Evolutionary conservation across 2,888 invertebrate genomes (phyloP), one percentile per base, ranked within the genome.

Genomic region (Nesidiocoris tenuis): DNA sequence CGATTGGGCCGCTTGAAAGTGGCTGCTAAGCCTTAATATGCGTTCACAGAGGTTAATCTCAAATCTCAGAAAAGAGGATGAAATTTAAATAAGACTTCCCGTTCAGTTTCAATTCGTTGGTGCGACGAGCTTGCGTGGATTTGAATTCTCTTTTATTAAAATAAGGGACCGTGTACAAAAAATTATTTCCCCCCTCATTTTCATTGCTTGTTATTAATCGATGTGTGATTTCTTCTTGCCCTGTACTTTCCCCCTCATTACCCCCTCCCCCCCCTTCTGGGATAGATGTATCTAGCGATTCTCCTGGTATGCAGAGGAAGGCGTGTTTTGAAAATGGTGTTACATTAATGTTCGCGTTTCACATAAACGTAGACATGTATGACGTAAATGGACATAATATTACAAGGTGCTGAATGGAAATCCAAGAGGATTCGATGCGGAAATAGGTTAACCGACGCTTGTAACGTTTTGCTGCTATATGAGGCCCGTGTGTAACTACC

Each of bases 111-210:
- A 5, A 54, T 54, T 39, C 12, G 39, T 39, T 39, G 12, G 12
- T 39, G 39, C 39, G 12, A 39, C 12, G 39, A 39, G 39, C 39
- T 39, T 39, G 39, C 39, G 12, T 39, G 39, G 39, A 39, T 39
- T 39, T 12, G 12, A 39, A 39, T 39, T 39, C 39, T 39, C 59
- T 70, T 70, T 23, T 25, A 54, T 59, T 23, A 59, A 56, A 72
- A 72, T 67, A 55, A 72, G 72, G 72, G 72, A 72, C 72, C 72
- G 24, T 72, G 72, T 72, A 72, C 61, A 72, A 72, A 72, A 61
- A 72, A 72, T 61, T 59, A 61, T 72, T 61, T 54, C 61, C 9
- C 21, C n/a, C 61, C 63, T 61, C 39, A 18, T 39, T 61, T 72
- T n/a, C 54, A 61, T 63, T 61, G 63, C 61, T 72, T 72, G 57